These are phyloP conservation scores for Paratrypauchen microcephalus DNA, from an alignment of 2,797 vertebrate species.

Conservation along the genomic window DNA sequence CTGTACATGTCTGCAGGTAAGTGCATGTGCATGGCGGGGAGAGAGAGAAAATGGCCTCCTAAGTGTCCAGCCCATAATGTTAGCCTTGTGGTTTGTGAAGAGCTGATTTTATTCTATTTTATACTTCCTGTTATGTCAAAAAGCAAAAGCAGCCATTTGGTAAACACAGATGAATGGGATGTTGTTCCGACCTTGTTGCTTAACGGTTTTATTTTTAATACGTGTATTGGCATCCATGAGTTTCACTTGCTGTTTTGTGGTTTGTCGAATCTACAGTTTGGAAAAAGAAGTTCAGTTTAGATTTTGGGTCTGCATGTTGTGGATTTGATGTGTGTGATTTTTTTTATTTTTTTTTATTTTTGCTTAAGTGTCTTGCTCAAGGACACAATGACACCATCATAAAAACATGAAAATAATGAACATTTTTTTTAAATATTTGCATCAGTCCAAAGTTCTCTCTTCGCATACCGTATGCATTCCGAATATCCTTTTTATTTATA, in stretches of 20 bases:
- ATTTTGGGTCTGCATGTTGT: not conserved
- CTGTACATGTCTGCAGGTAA: constrained; percentile 41
- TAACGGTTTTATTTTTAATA: not conserved
- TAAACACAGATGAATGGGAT: constrained; percentile 2
- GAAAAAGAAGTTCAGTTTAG: not conserved
- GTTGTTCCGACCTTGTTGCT: not conserved
- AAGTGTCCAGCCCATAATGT: constrained; percentile 41
- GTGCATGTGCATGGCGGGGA: constrained; percentile 32
- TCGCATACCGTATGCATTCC: too few relatives aligned
- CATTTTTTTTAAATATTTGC: too few relatives aligned
- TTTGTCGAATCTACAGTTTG: constrained; percentile 25
- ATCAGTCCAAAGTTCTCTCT: too few relatives aligned
- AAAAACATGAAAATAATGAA: too few relatives aligned
- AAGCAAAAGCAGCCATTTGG: constrained; percentile 5
- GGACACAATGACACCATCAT: not conserved
- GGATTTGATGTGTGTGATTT: not conserved
- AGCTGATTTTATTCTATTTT: constrained; percentile 25
- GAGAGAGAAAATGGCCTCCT: constrained; percentile 56
- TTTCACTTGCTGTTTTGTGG: not conserved
- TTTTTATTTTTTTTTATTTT: not conserved
- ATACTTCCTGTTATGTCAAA: constrained; percentile 17
- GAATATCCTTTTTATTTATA: too few relatives aligned
- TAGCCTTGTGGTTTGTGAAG: constrained; percentile 17
- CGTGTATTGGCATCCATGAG: not conserved
- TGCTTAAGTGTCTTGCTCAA: not conserved